phyloP scores from a whole-genome alignment of 2,888 invertebrate genomes.

The Erebia palarica region DNA sequence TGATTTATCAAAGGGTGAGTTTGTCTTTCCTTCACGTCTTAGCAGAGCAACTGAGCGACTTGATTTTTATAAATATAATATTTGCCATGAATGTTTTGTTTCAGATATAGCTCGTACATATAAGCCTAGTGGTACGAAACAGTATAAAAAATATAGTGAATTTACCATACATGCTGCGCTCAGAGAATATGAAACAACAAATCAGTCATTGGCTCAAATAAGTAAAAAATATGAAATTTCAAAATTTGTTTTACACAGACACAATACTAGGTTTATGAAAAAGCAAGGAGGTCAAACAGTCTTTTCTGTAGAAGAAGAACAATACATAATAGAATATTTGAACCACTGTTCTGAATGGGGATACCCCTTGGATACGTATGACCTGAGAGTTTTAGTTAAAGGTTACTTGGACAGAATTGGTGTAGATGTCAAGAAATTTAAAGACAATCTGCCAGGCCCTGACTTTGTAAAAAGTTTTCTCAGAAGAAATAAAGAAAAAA shows the following conservation, averaged over 20 bases:
- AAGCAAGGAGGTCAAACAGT: slow-evolving; percentile 40
- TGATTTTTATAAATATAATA: too few species aligned
- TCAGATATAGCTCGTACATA: too few species aligned
- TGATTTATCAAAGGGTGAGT: too few species aligned
- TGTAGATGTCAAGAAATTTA: slow-evolving; percentile 28
- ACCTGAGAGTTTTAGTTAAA: slow-evolving; percentile 34
- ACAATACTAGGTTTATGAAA: neutral
- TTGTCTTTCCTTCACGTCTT: too few species aligned
- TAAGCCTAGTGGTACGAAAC: too few species aligned
- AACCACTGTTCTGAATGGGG: slow-evolving; percentile 42
- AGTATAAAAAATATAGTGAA: too few species aligned
- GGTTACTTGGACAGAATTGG: slow-evolving; percentile 32
- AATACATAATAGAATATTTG: slow-evolving; percentile 35
- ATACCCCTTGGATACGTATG: slow-evolving; percentile 38
- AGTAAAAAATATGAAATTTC: neutral
- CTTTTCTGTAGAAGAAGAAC: slow-evolving; percentile 38
- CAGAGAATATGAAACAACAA: too few species aligned
- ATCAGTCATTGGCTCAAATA: too few species aligned
- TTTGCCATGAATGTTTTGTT: too few species aligned
- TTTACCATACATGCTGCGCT: too few species aligned
- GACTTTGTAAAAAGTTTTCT: slow-evolving; percentile 35
- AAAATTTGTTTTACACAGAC: neutral
- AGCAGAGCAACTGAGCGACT: too few species aligned
- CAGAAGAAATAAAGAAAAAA: slow-evolving; percentile 29
- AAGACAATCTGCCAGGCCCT: slow-evolving; percentile 36